phyloP scores from a whole-genome alignment of 1,140 invertebrate genomes.

The Tetragonula clypearis region DNA sequence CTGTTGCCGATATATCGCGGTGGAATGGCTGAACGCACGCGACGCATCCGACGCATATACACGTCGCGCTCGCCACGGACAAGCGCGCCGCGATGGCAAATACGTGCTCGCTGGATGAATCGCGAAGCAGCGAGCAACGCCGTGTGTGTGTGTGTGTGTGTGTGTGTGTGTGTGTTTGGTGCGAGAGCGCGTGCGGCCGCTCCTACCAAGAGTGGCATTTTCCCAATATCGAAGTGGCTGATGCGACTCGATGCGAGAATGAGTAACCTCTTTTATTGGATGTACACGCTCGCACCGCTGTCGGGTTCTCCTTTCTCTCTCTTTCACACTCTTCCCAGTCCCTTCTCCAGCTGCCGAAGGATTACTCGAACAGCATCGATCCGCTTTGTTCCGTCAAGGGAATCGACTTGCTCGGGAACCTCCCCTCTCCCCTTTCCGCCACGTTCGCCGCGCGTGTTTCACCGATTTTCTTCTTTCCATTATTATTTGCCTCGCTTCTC shows the following conservation, averaged over 20 bases:
- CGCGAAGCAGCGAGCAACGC: conserved; percentile 11
- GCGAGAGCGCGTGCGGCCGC: conserved; percentile 32
- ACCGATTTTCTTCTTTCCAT: neutral
- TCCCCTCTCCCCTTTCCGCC: too few species aligned
- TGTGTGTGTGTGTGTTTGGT: conserved; percentile 8
- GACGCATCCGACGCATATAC: conserved; percentile 44
- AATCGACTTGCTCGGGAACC: neutral
- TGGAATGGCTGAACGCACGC: conserved; percentile 42
- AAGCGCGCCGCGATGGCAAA: conserved; percentile 34
- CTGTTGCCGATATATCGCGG: neutral
- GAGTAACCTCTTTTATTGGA: conserved; percentile 53
- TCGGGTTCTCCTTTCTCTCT: neutral
- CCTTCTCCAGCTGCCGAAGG: neutral
- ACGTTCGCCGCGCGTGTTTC: neutral
- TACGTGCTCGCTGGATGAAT: conserved; percentile 54
- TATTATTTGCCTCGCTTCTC: too few species aligned
- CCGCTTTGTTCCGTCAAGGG: conserved; percentile 18
- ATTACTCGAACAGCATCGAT: conserved; percentile 32
- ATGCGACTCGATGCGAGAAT: conserved; percentile 32
- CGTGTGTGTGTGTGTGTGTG: too few species aligned
- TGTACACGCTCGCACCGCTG: conserved; percentile 16
- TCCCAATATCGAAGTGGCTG: conserved; percentile 63
- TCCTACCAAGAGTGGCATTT: conserved; percentile 56
- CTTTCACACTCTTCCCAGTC: too few species aligned
- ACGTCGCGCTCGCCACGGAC: conserved; percentile 46